phyloP scores from a whole-genome alignment of 2,113 vertebrate genomes.

The Agapornis roseicollis region DNA sequence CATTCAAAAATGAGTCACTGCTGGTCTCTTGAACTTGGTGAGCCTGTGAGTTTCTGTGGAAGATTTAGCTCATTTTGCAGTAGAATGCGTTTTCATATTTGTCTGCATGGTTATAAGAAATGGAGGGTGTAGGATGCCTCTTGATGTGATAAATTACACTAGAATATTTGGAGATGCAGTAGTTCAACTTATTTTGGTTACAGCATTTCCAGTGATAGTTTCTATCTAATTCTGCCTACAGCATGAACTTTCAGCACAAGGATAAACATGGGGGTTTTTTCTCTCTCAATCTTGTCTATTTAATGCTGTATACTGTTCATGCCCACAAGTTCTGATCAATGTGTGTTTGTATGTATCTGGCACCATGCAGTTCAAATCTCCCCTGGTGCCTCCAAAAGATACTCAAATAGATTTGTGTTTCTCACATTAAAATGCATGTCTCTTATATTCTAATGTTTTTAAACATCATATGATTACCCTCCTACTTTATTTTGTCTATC shows the following conservation, averaged over 20 bases:
- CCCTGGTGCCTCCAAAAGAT: background rate
- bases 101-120: background rate
- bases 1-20: background rate
- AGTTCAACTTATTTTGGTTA: background rate
- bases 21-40: background rate
- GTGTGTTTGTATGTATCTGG: background rate
- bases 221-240: background rate
- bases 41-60: background rate
- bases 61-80: background rate
- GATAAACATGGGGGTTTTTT: background rate
- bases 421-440: background rate
- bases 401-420: background rate
- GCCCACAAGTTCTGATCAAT: background rate
- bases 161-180: background rate
- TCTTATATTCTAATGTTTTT: background rate
- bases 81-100: background rate
- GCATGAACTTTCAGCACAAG: background rate
- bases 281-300: background rate
- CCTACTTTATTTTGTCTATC: background rate
- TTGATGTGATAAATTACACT: background rate
- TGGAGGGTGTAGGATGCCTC: background rate
- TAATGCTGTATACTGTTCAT: background rate
- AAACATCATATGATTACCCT: background rate
- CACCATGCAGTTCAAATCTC: background rate
- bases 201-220: background rate